Evolutionary conservation across 2,797 vertebrate genomes (phyloP), one percentile per base, ranked within the genome.

Genomic region (Rhinogobio ventralis): DNA sequence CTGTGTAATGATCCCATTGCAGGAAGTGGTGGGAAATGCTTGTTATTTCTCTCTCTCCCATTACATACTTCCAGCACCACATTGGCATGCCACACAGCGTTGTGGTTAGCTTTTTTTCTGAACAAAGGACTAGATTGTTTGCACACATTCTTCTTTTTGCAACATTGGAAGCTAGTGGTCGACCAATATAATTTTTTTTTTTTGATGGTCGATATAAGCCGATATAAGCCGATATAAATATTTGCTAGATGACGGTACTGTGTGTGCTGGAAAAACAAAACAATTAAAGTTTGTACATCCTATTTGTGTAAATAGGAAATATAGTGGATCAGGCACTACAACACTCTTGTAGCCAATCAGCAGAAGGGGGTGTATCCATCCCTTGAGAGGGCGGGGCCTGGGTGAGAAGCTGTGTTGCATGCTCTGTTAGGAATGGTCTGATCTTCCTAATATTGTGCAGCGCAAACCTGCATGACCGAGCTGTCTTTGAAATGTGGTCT

Each of bases 31-130:
- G 67, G 72, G 81, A 68, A 45, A 19, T 53, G 30, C 36, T 72
- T 82, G 80, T 81, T 84, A 83, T 81, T 87, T 15, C 49, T 51
- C 67, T 23, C 57, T 81, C 46, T 78, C 71, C 30, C 28, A 2
- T 66, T 69, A 67, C 73, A 62, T 82, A 36, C 51, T 53, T 72
- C 36, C 57, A 68, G 71, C 23, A 68, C 81, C 68, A 74, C 86
- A 85, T 67, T 68, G 66, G 66, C 76, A 46, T 23, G 9, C 28
- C 46, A 77, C 28, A n/a, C 7, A 0, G 7, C 5, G 25, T 77
- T 81, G 79, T 30, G 80, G 83, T 74, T 81, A 53, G 57, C 2
- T 46, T 67, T 83, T 64, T 30, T 30, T 64, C 60, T 64, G 4
- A 17, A 3, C 14, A 17, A 13, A 0, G 25, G 14, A 30, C 60